A percentile compares a stretch with the other conserved stretches of the same genome.
phyloP scores from a whole-genome alignment of 2,888 invertebrate species.

The Eupithecia abbreviata region DNA sequence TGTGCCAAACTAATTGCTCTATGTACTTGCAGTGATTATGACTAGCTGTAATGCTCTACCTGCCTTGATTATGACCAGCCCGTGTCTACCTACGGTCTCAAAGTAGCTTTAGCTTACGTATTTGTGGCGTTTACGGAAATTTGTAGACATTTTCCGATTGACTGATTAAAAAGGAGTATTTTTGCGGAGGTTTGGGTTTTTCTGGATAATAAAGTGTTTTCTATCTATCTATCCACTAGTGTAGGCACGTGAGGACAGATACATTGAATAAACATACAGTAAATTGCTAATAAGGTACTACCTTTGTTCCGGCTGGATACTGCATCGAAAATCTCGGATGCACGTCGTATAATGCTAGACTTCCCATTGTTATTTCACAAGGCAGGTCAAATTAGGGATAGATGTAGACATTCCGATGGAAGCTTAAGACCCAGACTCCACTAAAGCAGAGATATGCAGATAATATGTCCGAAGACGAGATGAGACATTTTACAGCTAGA shows the following conservation, averaged over 20 bases:
- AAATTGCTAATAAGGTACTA: not conserved
- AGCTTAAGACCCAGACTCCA: not conserved
- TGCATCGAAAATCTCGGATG: slow-evolving; percentile 3
- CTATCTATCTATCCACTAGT: not conserved
- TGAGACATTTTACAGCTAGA: too few relatives aligned
- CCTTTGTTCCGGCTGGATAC: not conserved
- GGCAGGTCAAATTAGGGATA: slow-evolving; percentile 8
- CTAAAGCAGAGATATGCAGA: too few relatives aligned
- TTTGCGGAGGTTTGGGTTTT: not conserved
- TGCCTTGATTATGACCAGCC: not conserved
- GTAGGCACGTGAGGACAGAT: slow-evolving; percentile 5
- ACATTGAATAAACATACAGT: slow-evolving; percentile 1
- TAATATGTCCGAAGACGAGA: too few relatives aligned
- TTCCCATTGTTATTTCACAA: slow-evolving; percentile 5
- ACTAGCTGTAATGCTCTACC: not conserved
- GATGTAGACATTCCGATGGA: not conserved
- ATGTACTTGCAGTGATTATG: not conserved
- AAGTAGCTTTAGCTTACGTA: not conserved
- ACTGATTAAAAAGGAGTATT: not conserved
- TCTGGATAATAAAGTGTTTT: not conserved
- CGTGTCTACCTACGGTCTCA: not conserved
- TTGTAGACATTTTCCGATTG: not conserved
- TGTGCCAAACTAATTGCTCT: slow-evolving; percentile 19
- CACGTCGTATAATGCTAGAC: not conserved
- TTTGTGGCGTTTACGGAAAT: slow-evolving; percentile 1